phyloP scores from a whole-genome alignment of 2,113 vertebrate genomes.

The Corythaixoides concolor region DNA sequence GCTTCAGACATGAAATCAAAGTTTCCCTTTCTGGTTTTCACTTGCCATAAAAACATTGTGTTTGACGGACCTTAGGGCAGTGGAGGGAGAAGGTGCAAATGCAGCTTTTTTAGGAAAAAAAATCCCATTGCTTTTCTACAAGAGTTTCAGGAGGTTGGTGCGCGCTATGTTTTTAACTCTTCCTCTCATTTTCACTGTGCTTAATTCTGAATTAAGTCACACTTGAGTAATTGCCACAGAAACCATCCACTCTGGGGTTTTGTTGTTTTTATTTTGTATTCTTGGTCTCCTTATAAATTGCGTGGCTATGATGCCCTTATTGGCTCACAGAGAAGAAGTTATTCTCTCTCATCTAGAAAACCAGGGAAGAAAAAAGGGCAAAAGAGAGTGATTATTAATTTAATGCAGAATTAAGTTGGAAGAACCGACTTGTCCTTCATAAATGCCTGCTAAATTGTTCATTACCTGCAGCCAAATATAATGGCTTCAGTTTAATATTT shows the following conservation, averaged over 20 bases:
- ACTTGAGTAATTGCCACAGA: not conserved
- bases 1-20: not conserved
- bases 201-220: not conserved
- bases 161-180: not conserved
- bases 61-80: not conserved
- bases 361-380: not conserved
- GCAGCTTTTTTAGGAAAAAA: not conserved
- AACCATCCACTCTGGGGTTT: fast-evolving
- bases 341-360: not conserved
- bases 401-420: not conserved
- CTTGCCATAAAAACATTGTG: not conserved
- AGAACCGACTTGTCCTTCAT: conserved; percentile 21
- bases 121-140: not conserved
- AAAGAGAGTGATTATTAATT: not conserved
- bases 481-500: conserved; percentile 30
- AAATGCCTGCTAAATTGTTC: conserved; percentile 23
- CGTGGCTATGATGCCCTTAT: not conserved
- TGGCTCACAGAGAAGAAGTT: not conserved
- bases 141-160: not conserved
- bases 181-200: not conserved
- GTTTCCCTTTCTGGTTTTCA: not conserved
- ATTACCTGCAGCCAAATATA: conserved; percentile 40
- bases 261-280: not conserved
- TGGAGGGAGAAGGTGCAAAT: not conserved
- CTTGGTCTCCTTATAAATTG: not conserved